Evolutionary conservation across 2,888 invertebrate species (phyloP).

Genomic region (Thera obeliscata): DNA sequence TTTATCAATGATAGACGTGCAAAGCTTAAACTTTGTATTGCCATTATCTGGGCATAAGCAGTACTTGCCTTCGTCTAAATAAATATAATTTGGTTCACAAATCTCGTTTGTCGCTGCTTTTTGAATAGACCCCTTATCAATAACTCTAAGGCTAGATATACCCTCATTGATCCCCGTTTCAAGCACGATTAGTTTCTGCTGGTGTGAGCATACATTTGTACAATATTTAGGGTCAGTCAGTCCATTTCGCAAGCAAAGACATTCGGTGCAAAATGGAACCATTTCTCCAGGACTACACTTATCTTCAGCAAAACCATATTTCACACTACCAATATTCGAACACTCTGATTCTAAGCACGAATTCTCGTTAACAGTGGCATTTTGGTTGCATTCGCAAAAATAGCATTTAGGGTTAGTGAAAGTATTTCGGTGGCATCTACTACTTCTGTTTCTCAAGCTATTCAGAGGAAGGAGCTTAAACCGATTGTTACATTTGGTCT

Average conservation of each 20-base stretch:
- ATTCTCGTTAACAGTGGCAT: slow-evolving; percentile 59
- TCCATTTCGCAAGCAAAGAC: slow-evolving; percentile 64
- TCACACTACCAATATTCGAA: slow-evolving; percentile 49
- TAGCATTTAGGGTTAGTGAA: slow-evolving; percentile 66
- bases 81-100: slow-evolving; percentile 64
- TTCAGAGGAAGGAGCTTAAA: slow-evolving; percentile 42
- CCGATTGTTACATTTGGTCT: slow-evolving; percentile 47
- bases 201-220: slow-evolving; percentile 60
- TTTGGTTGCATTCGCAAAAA: slow-evolving; percentile 66
- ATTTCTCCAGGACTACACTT: slow-evolving; percentile 66
- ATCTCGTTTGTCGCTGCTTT: slow-evolving; percentile 41
- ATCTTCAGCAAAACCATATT: slow-evolving; percentile 47
- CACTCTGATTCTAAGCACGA: slow-evolving; percentile 67
- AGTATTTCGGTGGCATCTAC: slow-evolving; percentile 56
- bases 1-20: slow-evolving; percentile 48
- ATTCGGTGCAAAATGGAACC: slow-evolving; percentile 67
- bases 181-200: slow-evolving; percentile 63
- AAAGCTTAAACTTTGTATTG: slow-evolving; percentile 55
- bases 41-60: slow-evolving; percentile 69
- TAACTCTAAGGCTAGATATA: slow-evolving; percentile 41
- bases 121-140: slow-evolving; percentile 54
- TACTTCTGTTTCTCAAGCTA: slow-evolving; percentile 45
- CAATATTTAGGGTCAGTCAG: slow-evolving; percentile 60
- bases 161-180: slow-evolving; percentile 59
- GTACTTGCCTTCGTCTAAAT: slow-evolving; percentile 58